Conservation (phyloP, 2,888 invertebrate genomes). For the Cetonia aurata region DNA sequence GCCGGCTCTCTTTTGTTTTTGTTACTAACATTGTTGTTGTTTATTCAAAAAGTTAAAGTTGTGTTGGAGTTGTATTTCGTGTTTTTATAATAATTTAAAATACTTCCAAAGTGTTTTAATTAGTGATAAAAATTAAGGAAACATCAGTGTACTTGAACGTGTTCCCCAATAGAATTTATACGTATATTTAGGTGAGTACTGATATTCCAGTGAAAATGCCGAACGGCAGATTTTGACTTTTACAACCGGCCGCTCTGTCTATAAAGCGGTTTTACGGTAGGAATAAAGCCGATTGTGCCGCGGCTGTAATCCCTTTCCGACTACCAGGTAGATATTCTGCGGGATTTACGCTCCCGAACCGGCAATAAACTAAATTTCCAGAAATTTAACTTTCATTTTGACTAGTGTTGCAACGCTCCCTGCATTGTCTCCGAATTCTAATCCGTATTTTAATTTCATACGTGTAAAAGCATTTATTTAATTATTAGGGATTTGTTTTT, state of each 20-base stretch:
- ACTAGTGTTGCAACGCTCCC: too few relatives aligned
- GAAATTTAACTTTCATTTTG: too few relatives aligned
- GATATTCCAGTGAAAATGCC: not conserved
- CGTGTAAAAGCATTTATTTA: too few relatives aligned
- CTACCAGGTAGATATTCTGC: too few relatives aligned
- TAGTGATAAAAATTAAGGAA: conserved; percentile 49
- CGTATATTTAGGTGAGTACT: conserved; percentile 43
- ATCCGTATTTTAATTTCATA: too few relatives aligned
- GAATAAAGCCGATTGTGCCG: not conserved
- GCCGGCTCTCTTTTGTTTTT: conserved; percentile 40
- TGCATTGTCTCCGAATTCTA: too few relatives aligned
- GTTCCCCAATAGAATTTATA: conserved; percentile 25
- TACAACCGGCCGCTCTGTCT: not conserved
- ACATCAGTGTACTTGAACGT: conserved; percentile 41
- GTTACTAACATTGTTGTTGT: conserved; percentile 49
- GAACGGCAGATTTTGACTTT: conserved; percentile 6
- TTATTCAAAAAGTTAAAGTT: conserved; percentile 50
- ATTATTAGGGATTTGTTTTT: too few relatives aligned
- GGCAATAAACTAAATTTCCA: too few relatives aligned
- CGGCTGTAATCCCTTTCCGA: not conserved
- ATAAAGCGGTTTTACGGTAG: not conserved
- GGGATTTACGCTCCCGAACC: too few relatives aligned
- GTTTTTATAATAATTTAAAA: conserved; percentile 52
- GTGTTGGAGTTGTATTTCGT: conserved; percentile 48
- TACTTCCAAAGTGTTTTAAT: conserved; percentile 47